These are phyloP conservation scores for Hippocampus guttulatus DNA, from an alignment of 2,113 vertebrate genomes.

Conservation along the genomic window DNA sequence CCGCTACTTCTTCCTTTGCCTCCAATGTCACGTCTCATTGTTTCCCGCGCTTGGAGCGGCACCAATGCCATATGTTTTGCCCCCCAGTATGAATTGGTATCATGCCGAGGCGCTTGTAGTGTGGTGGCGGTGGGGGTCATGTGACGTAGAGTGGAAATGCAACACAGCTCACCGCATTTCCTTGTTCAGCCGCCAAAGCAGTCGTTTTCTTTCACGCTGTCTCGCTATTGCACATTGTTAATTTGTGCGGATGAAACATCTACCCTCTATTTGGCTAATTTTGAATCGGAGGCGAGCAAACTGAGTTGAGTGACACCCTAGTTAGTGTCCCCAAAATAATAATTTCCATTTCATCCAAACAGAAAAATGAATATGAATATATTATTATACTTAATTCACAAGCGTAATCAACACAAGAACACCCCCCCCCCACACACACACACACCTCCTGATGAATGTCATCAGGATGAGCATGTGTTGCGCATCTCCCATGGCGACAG, in stretches of 20 bases:
- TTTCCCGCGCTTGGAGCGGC: not conserved
- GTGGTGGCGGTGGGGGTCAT: not conserved
- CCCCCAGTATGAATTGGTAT: not conserved
- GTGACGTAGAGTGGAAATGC: not conserved
- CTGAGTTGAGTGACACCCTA: not conserved
- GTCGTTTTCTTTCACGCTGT: conserved; percentile 48
- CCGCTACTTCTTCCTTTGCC: not conserved
- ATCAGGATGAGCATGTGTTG: not conserved
- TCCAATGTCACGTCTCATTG: conserved; percentile 1
- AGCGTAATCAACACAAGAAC: too few relatives aligned
- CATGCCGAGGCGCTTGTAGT: not conserved
- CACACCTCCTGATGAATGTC: not conserved
- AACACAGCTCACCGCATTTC: not conserved
- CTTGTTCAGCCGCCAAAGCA: not conserved
- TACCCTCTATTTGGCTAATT: conserved; percentile 5
- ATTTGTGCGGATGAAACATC: conserved; percentile 31
- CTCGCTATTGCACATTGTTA: conserved; percentile 33
- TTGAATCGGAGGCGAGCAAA: conserved; percentile 11
- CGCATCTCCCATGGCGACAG: conserved; percentile 17
- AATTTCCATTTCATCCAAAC: not conserved
- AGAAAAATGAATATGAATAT: too few relatives aligned
- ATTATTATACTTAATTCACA: too few relatives aligned
- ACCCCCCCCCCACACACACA: not conserved
- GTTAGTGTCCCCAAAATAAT: not conserved
- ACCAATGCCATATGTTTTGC: not conserved